These are phyloP conservation scores for Lanius collurio DNA, from an alignment of 2,113 vertebrate genomes.

Conservation along the genomic window DNA sequence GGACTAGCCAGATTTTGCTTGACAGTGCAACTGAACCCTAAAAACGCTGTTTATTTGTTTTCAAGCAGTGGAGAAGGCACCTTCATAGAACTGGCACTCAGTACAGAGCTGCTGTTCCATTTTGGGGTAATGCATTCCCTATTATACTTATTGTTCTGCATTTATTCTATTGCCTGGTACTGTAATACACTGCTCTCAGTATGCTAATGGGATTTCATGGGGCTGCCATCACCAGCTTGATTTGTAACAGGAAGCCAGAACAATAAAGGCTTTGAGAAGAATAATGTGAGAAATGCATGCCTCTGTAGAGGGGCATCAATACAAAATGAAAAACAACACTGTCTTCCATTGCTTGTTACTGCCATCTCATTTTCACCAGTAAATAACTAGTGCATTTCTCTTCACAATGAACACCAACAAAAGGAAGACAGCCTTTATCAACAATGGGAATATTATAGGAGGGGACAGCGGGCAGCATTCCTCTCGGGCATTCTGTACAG, in stretches of 20 bases:
- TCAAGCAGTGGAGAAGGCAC: background rate
- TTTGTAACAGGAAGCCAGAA: conserved; percentile 75
- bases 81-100: background rate
- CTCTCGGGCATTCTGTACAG: background rate
- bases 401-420: conserved; percentile 49
- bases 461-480: background rate
- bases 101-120: conserved; percentile 46
- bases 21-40: background rate
- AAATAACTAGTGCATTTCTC: conserved; percentile 68
- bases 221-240: conserved; percentile 65
- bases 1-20: background rate
- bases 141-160: conserved; percentile 68
- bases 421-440: conserved; percentile 16
- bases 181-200: conserved; percentile 72
- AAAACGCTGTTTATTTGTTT: conserved; percentile 29
- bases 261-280: conserved; percentile 77
- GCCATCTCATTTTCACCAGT: conserved; percentile 69
- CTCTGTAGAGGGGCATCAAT: conserved; percentile 65
- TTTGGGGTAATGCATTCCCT: conserved; percentile 61
- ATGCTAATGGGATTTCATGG: conserved; percentile 66
- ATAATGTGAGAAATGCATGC: conserved; percentile 75
- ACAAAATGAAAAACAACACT: conserved; percentile 73
- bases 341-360: conserved; percentile 67
- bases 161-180: conserved; percentile 77
- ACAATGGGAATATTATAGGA: background rate